Evolutionary conservation across 2,888 invertebrate species (phyloP).

Genomic region (Pterobdella sp.): DNA sequence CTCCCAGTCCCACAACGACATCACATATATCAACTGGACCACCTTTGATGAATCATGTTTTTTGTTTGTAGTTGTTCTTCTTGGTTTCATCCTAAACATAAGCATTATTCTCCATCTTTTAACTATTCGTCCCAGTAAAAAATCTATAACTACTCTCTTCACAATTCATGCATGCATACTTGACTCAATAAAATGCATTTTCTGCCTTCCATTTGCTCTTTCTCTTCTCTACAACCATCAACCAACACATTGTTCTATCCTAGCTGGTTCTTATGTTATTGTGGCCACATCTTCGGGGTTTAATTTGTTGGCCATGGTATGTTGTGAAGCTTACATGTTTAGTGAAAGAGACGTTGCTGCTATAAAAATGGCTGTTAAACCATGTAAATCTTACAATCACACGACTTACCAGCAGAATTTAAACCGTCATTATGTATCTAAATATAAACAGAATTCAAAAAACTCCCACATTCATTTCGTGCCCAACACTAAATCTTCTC

Average conservation of each 20-base stretch:
- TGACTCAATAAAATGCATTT: conserved; percentile 47
- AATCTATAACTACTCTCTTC: conserved; percentile 49
- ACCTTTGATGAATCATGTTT: conserved; percentile 46
- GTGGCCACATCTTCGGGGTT: conserved; percentile 49
- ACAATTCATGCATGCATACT: conserved; percentile 49
- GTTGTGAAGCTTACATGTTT: conserved; percentile 50
- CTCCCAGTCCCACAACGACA: background rate
- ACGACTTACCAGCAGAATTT: no score
- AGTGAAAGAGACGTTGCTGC: conserved; percentile 43
- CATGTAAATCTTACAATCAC: background rate
- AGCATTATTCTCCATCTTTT: conserved; percentile 44
- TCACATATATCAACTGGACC: conserved; percentile 19
- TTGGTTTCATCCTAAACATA: conserved; percentile 47
- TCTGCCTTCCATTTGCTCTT: conserved; percentile 49
- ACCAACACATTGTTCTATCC: conserved; percentile 45
- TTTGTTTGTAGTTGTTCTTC: conserved; percentile 45
- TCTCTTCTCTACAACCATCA: conserved; percentile 45
- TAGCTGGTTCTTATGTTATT: conserved; percentile 48
- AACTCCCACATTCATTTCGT: background rate
- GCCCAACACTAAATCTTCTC: no score
- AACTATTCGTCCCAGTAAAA: conserved; percentile 42
- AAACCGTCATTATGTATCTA: no score
- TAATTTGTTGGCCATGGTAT: conserved; percentile 51
- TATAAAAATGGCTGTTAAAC: background rate
- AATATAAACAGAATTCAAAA: no score